Conservation (phyloP, 2,797 vertebrate genomes). For the Delichon dasypus region DNA sequence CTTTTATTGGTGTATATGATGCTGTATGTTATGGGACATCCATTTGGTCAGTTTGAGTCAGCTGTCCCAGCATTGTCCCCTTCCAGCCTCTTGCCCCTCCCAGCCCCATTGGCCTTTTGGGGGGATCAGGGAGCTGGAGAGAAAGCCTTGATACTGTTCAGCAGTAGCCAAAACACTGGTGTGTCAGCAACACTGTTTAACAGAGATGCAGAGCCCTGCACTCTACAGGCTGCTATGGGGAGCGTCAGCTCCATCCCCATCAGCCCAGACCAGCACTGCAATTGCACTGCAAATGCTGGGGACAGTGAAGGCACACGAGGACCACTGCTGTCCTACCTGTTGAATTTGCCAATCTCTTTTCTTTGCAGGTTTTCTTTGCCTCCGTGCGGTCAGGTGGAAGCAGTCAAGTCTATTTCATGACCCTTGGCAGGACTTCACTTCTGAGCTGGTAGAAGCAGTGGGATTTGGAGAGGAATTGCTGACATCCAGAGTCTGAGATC, state of each 20-base stretch:
- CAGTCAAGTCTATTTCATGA: constrained; percentile 94
- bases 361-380: constrained; percentile 86
- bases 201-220: neutral
- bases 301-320: neutral
- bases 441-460: constrained; percentile 83
- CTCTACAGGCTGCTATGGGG: accelerated
- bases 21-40: neutral
- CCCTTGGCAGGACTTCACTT: constrained; percentile 88
- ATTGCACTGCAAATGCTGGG: neutral
- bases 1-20: neutral
- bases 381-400: constrained; percentile 89
- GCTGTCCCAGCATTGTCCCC: neutral
- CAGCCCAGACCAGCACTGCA: neutral
- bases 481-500: constrained; percentile 75
- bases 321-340: neutral
- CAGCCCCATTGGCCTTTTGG: neutral
- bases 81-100: neutral
- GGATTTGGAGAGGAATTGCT: constrained; percentile 58
- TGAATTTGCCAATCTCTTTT: neutral
- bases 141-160: neutral
- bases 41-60: neutral
- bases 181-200: accelerated
- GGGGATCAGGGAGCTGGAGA: neutral
- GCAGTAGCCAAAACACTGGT: neutral
- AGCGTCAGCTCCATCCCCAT: neutral